Conservation (phyloP, 2,888 invertebrate genomes). For the Orthosia gracilis region DNA sequence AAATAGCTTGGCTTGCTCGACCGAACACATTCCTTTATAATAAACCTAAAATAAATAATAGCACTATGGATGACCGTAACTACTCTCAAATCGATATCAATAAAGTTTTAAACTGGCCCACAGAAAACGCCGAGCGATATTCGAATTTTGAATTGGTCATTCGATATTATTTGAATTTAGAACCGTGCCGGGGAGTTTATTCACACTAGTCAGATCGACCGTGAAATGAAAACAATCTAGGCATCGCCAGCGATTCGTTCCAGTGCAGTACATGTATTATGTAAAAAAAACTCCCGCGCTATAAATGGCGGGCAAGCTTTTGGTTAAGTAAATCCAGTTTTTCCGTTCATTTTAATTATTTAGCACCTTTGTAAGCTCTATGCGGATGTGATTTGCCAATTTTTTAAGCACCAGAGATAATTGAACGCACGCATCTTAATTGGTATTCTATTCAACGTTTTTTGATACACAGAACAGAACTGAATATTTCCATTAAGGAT, state of each 20-base stretch:
- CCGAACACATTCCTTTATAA: constrained; percentile 21
- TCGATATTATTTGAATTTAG: constrained; percentile 78
- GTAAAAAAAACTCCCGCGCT: constrained; percentile 41
- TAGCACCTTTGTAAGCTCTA: constrained; percentile 8
- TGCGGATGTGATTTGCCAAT: constrained; percentile 34
- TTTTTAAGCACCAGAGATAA: constrained; percentile 46
- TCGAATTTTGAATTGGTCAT: constrained; percentile 75
- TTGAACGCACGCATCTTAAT: constrained; percentile 41
- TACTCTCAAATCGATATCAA: constrained; percentile 58
- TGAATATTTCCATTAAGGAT: constrained; percentile 60
- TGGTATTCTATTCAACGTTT: constrained; percentile 44
- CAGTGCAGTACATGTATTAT: constrained; percentile 55
- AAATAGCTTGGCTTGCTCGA: constrained; percentile 6
- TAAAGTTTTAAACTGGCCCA: constrained; percentile 59
- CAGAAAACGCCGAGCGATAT: constrained; percentile 70
- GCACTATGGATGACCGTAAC: constrained; percentile 43
- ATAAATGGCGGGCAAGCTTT: constrained; percentile 49
- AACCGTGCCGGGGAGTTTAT: constrained; percentile 75
- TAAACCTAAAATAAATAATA: constrained; percentile 58
- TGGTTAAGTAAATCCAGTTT: constrained; percentile 41
- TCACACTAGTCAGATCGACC: constrained; percentile 78
- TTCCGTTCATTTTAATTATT: constrained; percentile 30
- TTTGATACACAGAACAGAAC: constrained; percentile 43
- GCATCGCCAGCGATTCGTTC: constrained; percentile 65
- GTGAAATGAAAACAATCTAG: constrained; percentile 75